Conservation (phyloP, 2,797 vertebrate genomes). For the Oceanodroma leucorhoa region DNA sequence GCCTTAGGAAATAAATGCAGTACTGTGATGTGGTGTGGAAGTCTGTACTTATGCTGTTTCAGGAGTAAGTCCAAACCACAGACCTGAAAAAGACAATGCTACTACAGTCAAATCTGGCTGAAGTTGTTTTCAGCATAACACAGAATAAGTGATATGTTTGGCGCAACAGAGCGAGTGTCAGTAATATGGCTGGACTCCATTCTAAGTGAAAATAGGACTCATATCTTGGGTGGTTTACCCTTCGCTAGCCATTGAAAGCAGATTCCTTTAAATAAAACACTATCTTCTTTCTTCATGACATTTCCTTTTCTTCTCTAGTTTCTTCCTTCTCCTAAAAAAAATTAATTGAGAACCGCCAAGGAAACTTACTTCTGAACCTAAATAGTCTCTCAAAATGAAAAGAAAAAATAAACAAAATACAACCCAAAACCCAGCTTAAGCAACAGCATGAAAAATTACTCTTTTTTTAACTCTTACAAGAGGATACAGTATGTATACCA, state of each 20-base stretch:
- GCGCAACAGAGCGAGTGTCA: background rate
- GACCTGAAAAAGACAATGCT: slow-evolving; percentile 56
- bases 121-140: slow-evolving; percentile 33
- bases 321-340: background rate
- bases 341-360: background rate
- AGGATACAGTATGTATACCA: background rate
- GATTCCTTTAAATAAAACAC: slow-evolving; percentile 16
- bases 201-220: slow-evolving; percentile 25
- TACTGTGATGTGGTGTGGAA: slow-evolving; percentile 60
- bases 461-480: background rate
- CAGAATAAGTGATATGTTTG: slow-evolving; percentile 41
- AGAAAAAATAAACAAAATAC: background rate
- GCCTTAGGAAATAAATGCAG: slow-evolving; percentile 50
- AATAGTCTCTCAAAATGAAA: background rate
- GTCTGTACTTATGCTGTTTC: slow-evolving; percentile 29
- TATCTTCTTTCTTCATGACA: background rate
- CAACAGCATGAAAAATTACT: background rate
- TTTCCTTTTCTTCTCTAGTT: slow-evolving; percentile 40
- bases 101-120: slow-evolving; percentile 46
- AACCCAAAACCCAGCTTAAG: background rate
- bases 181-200: slow-evolving; percentile 13
- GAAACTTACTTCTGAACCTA: background rate
- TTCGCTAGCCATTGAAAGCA: background rate
- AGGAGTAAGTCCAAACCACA: slow-evolving; percentile 62
- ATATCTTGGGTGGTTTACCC: slow-evolving; percentile 16